A percentile compares a stretch with the other conserved stretches of the same genome.
Evolutionary conservation across 2,113 vertebrate species (phyloP).

Genomic region (Cynocephalus volans): DNA sequence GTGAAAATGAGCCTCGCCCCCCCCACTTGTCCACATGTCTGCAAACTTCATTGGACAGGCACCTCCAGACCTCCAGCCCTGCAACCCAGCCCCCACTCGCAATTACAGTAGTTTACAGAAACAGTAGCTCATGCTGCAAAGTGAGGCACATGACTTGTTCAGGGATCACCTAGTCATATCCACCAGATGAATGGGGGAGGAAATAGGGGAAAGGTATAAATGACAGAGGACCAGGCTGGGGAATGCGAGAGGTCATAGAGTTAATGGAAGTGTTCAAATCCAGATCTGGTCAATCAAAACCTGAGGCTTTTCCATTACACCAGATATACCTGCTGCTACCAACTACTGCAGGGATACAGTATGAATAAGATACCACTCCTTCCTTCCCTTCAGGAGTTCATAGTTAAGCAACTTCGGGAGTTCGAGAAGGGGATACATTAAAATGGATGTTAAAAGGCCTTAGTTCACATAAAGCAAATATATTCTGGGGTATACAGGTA

Average conservation of each 20-base stretch:
- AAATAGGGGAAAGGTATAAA: background rate
- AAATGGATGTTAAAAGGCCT: background rate
- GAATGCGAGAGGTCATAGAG: accelerated
- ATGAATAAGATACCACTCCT: background rate
- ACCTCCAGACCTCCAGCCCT: background rate
- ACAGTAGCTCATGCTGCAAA: background rate
- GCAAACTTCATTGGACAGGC: background rate
- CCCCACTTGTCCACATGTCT: background rate
- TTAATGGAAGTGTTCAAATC: background rate
- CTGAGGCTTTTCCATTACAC: background rate
- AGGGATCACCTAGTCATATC: background rate
- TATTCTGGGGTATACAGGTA: background rate
- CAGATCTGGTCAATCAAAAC: background rate
- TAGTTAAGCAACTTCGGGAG: background rate
- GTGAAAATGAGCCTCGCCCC: background rate
- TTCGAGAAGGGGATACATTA: background rate
- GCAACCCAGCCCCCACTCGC: background rate
- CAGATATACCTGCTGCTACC: background rate
- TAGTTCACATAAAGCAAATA: background rate
- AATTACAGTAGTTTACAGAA: background rate
- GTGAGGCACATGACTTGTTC: background rate
- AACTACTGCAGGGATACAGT: background rate
- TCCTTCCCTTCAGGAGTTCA: background rate
- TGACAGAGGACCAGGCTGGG: background rate
- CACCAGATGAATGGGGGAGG: background rate